Evolutionary conservation across 2,797 vertebrate genomes (phyloP).

Genomic region (Notamacropus eugenii): DNA sequence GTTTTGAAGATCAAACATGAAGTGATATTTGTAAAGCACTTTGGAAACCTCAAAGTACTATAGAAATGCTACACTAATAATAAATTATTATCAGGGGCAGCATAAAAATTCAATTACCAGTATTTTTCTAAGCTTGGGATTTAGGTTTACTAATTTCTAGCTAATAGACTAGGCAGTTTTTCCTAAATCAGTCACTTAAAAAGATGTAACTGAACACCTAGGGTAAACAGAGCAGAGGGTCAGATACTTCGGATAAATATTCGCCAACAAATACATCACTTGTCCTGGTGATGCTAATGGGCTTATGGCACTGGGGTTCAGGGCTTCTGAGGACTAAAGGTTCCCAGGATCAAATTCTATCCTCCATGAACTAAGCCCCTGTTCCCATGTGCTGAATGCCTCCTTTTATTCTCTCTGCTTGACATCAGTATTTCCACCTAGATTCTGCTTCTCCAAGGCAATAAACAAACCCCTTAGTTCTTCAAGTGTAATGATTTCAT

Average conservation of each 20-base stretch:
- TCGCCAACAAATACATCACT: not conserved
- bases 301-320: not conserved
- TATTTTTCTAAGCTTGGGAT: not conserved
- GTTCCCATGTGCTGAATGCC: not conserved
- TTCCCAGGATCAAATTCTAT: not conserved
- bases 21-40: not conserved
- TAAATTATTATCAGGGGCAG: not conserved
- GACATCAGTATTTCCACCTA: not conserved
- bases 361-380: not conserved
- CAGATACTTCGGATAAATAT: not conserved
- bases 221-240: not conserved
- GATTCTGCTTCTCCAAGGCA: not conserved
- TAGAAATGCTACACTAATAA: not conserved
- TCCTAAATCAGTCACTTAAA: not conserved
- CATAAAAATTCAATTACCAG: fast-evolving
- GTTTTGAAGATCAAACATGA: not conserved
- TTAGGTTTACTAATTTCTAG: not conserved
- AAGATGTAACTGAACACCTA: not conserved
- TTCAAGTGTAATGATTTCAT: too few relatives aligned
- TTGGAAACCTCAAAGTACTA: not conserved
- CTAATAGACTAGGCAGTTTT: not conserved
- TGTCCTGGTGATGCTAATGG: not conserved
- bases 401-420: not conserved
- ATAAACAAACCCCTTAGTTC: not conserved
- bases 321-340: not conserved